Percentiles rank a stretch among this genome's conserved stretches.
These are phyloP conservation scores for Melospiza melodia DNA, from an alignment of 2,113 vertebrate genomes.

Conservation along the genomic window DNA sequence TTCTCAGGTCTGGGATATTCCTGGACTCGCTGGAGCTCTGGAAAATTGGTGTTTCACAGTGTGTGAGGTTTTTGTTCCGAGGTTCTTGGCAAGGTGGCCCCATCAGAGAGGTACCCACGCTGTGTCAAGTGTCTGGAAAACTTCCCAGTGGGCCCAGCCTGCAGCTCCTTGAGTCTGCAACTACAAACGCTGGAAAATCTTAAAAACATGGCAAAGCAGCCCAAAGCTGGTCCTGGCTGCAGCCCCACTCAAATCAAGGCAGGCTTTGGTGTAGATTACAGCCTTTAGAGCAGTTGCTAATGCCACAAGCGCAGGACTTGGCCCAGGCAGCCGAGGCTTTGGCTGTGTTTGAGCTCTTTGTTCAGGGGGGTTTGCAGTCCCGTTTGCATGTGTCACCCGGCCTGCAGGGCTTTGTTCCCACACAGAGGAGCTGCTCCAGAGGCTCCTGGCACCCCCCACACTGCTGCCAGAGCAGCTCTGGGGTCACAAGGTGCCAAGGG, in stretches of 20 bases:
- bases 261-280: constrained; percentile 44
- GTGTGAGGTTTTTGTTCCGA: not conserved
- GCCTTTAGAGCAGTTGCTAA: constrained; percentile 1
- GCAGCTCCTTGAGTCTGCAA: not conserved
- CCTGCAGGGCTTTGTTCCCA: not conserved
- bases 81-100: not conserved
- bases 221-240: constrained; percentile 19
- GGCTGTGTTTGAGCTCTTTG: constrained; percentile 6
- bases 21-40: not conserved
- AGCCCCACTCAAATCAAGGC: not conserved
- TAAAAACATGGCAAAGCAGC: not conserved
- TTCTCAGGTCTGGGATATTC: not conserved
- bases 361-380: not conserved
- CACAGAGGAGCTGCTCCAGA: not conserved
- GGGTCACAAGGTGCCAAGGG: accelerated
- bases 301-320: constrained; percentile 7
- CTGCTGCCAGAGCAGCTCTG: accelerated
- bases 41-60: not conserved
- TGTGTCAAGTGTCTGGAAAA: constrained; percentile 11
- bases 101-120: not conserved
- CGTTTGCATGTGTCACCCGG: not conserved
- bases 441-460: accelerated
- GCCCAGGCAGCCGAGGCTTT: not conserved
- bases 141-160: not conserved
- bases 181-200: not conserved